phyloP scores from a whole-genome alignment of 1,140 invertebrate species.

The Cotesia glomerata region DNA sequence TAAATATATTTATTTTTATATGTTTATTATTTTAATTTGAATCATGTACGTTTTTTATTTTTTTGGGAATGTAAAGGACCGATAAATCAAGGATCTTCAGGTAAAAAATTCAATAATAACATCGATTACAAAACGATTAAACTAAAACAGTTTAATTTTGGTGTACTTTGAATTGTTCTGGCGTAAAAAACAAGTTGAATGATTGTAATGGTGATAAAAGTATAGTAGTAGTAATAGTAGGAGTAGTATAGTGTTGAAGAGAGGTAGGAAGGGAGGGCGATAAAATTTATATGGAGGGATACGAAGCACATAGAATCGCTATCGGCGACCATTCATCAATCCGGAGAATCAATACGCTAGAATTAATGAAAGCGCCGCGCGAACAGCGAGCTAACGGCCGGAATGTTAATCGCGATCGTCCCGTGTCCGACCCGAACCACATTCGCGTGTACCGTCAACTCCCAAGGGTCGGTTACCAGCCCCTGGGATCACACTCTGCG shows the following conservation, averaged over 20 bases:
- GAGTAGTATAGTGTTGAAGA: neutral
- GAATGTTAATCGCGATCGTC: slow-evolving; percentile 65
- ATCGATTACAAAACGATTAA: no score
- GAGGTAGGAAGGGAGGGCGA: slow-evolving; percentile 50
- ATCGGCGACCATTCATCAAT: slow-evolving; percentile 66
- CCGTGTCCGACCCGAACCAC: slow-evolving; percentile 53
- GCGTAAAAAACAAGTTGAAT: slow-evolving; percentile 6
- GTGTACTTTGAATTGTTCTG: neutral
- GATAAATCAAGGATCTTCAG: no score
- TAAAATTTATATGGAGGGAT: slow-evolving; percentile 54
- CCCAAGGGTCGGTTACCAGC: slow-evolving; percentile 52
- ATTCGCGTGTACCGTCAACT: slow-evolving; percentile 56
- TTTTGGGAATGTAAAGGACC: no score
- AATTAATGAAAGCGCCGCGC: slow-evolving; percentile 66
- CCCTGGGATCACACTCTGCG: slow-evolving; percentile 33
- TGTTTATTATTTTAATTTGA: no score
- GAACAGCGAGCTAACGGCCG: slow-evolving; percentile 63
- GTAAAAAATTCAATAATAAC: no score
- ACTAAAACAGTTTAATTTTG: neutral
- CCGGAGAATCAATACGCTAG: slow-evolving; percentile 64
- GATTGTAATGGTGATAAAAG: slow-evolving; percentile 25
- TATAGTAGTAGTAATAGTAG: slow-evolving; percentile 34
- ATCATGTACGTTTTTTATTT: neutral
- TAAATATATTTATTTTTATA: no score
- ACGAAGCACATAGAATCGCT: slow-evolving; percentile 60